phyloP scores from a whole-genome alignment of 2,888 invertebrate genomes.

The Drosophila robusta region DNA sequence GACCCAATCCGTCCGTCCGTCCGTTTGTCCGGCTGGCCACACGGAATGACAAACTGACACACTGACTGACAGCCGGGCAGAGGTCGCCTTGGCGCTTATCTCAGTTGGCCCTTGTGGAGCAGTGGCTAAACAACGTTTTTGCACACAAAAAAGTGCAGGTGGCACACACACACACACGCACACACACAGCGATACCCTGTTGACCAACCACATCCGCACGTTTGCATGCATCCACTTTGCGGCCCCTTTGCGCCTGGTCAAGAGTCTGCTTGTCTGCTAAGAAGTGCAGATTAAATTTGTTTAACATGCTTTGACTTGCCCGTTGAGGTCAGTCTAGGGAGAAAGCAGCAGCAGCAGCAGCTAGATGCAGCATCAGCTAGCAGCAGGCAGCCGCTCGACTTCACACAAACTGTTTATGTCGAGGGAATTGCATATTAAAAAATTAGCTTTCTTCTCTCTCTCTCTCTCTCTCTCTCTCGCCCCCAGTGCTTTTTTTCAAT shows the following conservation, averaged over 20 bases:
- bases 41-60: slow-evolving; percentile 38
- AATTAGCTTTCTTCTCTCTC: slow-evolving; percentile 70
- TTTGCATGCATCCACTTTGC: slow-evolving; percentile 30
- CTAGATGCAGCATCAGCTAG: not conserved
- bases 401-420: slow-evolving; percentile 37
- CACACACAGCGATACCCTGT: not conserved
- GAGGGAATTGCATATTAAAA: slow-evolving; percentile 76
- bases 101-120: slow-evolving; percentile 31
- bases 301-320: slow-evolving; percentile 74
- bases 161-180: slow-evolving; percentile 1
- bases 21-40: slow-evolving; percentile 9
- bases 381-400: slow-evolving; percentile 3
- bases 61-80: slow-evolving; percentile 51
- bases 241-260: slow-evolving; percentile 35
- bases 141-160: slow-evolving; percentile 38
- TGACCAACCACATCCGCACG: slow-evolving; percentile 61
- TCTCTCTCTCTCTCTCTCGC: not conserved
- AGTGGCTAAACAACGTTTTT: slow-evolving; percentile 59
- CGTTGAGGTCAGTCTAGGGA: slow-evolving; percentile 58
- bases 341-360: not conserved
- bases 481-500: slow-evolving; percentile 44
- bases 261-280: slow-evolving; percentile 52
- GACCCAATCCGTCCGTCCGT: not conserved
- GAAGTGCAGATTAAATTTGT: slow-evolving; percentile 81
- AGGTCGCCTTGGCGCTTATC: slow-evolving; percentile 63